Percentiles rank a stretch among this genome's conserved stretches.
These are phyloP conservation scores for Protodeltote pygarga DNA, from an alignment of 2,888 invertebrate genomes.

Conservation along the genomic window DNA sequence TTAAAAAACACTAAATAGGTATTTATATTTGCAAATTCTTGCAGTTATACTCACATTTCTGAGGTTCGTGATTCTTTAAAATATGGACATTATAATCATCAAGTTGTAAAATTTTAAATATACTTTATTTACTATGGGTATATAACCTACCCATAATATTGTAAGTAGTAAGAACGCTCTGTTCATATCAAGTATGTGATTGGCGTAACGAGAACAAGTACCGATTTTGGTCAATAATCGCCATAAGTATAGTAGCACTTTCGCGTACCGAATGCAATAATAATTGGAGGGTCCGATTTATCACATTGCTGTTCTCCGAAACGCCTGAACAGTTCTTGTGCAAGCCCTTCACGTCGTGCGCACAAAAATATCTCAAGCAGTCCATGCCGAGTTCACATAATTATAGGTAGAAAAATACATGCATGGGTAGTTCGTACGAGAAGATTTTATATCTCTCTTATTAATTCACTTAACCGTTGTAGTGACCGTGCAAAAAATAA, in stretches of 20 bases:
- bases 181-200: slow-evolving; percentile 64
- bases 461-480: slow-evolving; percentile 74
- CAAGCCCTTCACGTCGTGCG: slow-evolving; percentile 83
- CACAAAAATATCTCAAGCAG: slow-evolving; percentile 83
- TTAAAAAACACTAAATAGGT: background rate
- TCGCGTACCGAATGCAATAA: slow-evolving; percentile 83
- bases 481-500: slow-evolving; percentile 75
- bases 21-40: too few relatives aligned
- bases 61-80: background rate
- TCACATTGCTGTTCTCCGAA: slow-evolving; percentile 85
- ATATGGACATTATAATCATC: slow-evolving; percentile 2
- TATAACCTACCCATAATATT: slow-evolving; percentile 6
- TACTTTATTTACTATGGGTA: slow-evolving; percentile 1
- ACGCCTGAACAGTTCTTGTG: slow-evolving; percentile 82
- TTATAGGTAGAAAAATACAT: slow-evolving; percentile 83
- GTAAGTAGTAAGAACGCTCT: slow-evolving; percentile 13
- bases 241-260: slow-evolving; percentile 82
- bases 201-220: slow-evolving; percentile 82
- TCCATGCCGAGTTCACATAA: slow-evolving; percentile 79
- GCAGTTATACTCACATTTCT: too few relatives aligned
- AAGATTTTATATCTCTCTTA: slow-evolving; percentile 70
- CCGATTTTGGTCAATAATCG: slow-evolving; percentile 85
- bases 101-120: background rate
- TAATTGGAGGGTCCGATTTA: slow-evolving; percentile 86
- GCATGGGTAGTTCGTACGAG: slow-evolving; percentile 75